A percentile compares a stretch with the other conserved stretches of the same genome.
Conservation (phyloP, 2,113 vertebrate species). For the Vanacampus margaritifer region DNA sequence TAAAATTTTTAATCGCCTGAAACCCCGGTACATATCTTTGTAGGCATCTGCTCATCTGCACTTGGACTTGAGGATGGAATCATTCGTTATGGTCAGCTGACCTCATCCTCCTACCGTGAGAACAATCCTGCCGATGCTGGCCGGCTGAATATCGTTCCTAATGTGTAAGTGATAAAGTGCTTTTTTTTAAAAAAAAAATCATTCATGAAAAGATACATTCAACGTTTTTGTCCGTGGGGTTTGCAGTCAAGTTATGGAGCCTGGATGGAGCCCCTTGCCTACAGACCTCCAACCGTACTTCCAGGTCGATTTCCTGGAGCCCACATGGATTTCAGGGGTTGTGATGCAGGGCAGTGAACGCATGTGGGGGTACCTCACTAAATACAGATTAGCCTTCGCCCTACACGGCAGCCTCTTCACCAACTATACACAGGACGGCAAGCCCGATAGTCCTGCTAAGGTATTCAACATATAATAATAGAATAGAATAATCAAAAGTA, state of each 20-base stretch:
- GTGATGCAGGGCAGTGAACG: conserved; percentile 75
- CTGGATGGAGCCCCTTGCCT: conserved; percentile 78
- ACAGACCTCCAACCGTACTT: conserved; percentile 73
- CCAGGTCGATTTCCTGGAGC: conserved; percentile 79
- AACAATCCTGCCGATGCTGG: conserved; percentile 79
- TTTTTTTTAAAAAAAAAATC: neutral
- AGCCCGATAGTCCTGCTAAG: conserved; percentile 46
- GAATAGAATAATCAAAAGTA: no score
- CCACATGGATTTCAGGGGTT: conserved; percentile 77
- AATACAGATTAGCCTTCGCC: conserved; percentile 73
- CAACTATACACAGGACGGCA: conserved; percentile 61
- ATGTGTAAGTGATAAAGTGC: conserved; percentile 65
- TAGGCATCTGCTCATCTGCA: conserved; percentile 72
- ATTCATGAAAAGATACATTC: neutral
- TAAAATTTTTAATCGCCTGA: no score
- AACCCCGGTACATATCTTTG: neutral
- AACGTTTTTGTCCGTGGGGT: neutral
- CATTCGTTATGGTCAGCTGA: conserved; percentile 75
- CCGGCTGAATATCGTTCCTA: conserved; percentile 76
- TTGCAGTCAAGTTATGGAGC: conserved; percentile 71
- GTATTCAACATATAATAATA: conserved; percentile 32
- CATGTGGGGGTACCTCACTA: conserved; percentile 70
- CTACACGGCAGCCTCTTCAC: conserved; percentile 60
- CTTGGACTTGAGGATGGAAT: conserved; percentile 79
- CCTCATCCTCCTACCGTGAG: conserved; percentile 71